Base-by-base conservation (phyloP, 2,888 invertebrate genomes). In the Norana najaformis region DNA sequence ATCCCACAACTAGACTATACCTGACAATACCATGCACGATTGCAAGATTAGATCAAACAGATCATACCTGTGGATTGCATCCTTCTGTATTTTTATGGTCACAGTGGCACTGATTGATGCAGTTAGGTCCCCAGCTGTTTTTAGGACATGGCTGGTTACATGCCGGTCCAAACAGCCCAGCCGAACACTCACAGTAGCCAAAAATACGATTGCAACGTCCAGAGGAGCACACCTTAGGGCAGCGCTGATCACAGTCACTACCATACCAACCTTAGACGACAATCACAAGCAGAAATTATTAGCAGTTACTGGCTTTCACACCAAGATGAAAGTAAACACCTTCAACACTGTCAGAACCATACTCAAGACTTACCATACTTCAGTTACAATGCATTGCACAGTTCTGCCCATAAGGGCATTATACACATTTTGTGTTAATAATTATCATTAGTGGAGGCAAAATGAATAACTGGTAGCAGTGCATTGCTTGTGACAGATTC, bases 61-160 rank as follows among this genome's bases (percentile, higher is more conserved):
- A 92, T 88, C 91, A 89, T 90, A 95, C 95, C 93, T 94, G 93
- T 2, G 94, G 91, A 91, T 95, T 94, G 92, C 95, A 95, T 23
- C 94, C 93, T 8, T 93, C 92, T 13, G 95, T 93, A 89, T 93
- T 92, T 20, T 93, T 92, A 83, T 92, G 91, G 37, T 92, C 90
- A 91, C 94, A 94, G 85, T 93, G 92, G 91, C 95, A 95, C 47
- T 94, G 93, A 36, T 94, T 93, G 82, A 94, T 93, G 92, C 98
- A 99, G 94, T 97, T 97, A 91, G 96, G 95, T 90, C 98, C 98
- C 93, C 96, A 98, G 82, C 96, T 96, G 94, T 97, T 97, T 69
- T 96, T 96, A 92, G 97, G 97, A 94, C 98, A 99, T 0, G 97
- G 97, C 83, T 97, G 96, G 94, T 98, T 97, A 94, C 98, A 98